These are phyloP conservation scores for Apodemus speciosus DNA, from an alignment of 2,113 vertebrate genomes.

Conservation along the genomic window DNA sequence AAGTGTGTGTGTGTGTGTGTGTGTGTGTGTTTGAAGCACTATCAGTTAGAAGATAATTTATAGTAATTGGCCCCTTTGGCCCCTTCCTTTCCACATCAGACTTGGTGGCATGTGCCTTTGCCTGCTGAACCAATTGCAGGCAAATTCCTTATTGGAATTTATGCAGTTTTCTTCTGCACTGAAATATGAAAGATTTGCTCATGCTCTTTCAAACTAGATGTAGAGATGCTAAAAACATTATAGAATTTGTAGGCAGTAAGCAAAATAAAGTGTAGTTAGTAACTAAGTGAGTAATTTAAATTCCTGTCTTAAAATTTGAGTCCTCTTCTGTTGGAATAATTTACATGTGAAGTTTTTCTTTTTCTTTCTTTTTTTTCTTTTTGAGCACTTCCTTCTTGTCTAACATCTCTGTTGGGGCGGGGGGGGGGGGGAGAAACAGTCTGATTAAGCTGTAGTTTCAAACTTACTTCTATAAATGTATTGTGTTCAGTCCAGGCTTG, in stretches of 20 bases:
- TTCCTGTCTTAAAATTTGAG: slow-evolving; percentile 68
- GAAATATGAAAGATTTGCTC: slow-evolving; percentile 68
- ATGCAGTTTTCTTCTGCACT: slow-evolving; percentile 59
- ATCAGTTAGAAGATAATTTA: neutral
- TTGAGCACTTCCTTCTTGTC: neutral
- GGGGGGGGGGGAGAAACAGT: neutral
- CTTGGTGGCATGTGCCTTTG: neutral
- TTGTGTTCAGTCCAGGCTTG: slow-evolving; percentile 43
- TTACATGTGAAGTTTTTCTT: slow-evolving; percentile 48
- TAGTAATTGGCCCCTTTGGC: neutral
- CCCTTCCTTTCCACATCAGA: neutral
- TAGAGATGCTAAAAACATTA: slow-evolving; percentile 50
- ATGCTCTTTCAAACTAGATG: slow-evolving; percentile 57
- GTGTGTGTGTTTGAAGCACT: neutral
- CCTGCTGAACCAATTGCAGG: neutral
- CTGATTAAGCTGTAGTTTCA: slow-evolving; percentile 48
- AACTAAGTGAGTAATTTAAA: slow-evolving; percentile 59
- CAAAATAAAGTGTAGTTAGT: slow-evolving; percentile 57
- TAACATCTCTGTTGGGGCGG: neutral
- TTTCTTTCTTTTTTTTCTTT: slow-evolving; percentile 3
- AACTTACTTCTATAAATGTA: neutral
- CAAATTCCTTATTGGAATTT: slow-evolving; percentile 50
- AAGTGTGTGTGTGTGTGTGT: neutral
- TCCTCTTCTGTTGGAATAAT: slow-evolving; percentile 50
- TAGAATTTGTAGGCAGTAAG: slow-evolving; percentile 58